Evolutionary conservation across 2,113 vertebrate genomes (phyloP).

Genomic region (Holacanthus passer): DNA sequence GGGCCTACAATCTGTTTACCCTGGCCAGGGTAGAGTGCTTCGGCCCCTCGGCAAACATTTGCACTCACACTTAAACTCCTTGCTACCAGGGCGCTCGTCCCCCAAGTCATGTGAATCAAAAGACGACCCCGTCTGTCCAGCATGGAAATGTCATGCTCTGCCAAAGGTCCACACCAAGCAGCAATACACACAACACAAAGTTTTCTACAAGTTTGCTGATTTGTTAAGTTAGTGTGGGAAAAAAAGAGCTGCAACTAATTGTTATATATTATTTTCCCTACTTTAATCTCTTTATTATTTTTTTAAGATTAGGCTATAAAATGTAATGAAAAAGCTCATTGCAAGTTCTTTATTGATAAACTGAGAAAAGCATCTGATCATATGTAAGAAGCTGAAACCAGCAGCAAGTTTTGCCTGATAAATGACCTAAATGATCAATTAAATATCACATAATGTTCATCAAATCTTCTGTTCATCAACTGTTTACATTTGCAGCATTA

Average conservation of each 20-base stretch:
- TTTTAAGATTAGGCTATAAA: not conserved
- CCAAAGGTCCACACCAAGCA: conserved; percentile 31
- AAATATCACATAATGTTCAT: not conserved
- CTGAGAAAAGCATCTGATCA: not conserved
- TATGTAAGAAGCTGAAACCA: not conserved
- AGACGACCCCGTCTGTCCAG: conserved; percentile 66
- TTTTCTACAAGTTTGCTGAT: not conserved
- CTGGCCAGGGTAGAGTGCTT: conserved; percentile 79
- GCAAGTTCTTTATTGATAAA: not conserved
- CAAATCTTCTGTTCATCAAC: not conserved
- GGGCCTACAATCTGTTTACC: conserved; percentile 86
- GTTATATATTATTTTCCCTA: too few relatives aligned
- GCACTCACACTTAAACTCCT: conserved; percentile 81
- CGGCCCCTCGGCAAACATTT: conserved; percentile 86
- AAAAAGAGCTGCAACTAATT: not conserved
- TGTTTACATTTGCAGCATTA: not conserved
- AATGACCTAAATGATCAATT: not conserved
- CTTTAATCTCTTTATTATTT: not conserved
- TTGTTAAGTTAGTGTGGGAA: not conserved
- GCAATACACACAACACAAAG: conserved; percentile 8
- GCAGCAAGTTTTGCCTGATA: not conserved
- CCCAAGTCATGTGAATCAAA: conserved; percentile 75
- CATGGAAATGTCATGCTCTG: conserved; percentile 65
- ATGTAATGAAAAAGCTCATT: not conserved
- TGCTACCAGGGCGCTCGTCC: conserved; percentile 66